Base-by-base conservation (phyloP, 2,797 vertebrate genomes). In the Onychomys arenicola region DNA sequence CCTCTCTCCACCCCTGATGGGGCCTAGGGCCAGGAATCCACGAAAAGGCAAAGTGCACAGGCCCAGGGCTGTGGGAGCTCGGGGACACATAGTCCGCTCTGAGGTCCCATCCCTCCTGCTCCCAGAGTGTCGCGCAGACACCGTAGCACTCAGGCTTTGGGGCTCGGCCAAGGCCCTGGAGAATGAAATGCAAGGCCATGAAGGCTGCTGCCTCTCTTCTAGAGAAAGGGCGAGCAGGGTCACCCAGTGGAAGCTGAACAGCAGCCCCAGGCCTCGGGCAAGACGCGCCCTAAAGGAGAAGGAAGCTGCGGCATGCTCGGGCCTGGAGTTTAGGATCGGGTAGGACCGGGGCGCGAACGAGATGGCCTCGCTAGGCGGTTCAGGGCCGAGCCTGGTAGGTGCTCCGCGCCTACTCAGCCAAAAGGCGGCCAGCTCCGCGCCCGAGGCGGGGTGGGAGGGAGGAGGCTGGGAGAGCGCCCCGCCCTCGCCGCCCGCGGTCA, bases 401-500 rank as follows among this genome's bases (percentile, higher is more conserved):
- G 90, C 82, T 86, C 93, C 2, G 65, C 40, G 85, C 67, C 94
- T 85, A 76, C 76, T 37, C 76, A 46, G 89, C 91, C 95, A 37
- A 92, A 91, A 96, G 93, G 96, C 93, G 32, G 95, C 92, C 91
- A 67, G 93, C 92, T 82, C 76, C 8, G 52, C 25, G 80, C 94
- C 19, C n/a, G 69, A 6, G 37, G 97, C 77, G n/a, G 88, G 82
- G 85, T 52, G 76, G 89, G 96, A 95, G 83, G 95, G 80, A 96
- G 93, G 71, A 96, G 83, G 94, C 84, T 63, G 46, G 86, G 91
- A 92, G 71, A 63, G 90, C 78, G 80, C 94, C 97, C 96, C 96
- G 96, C 97, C 97, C 97, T 97, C 95, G 87, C 95, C 93, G 97
- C 97, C 94, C 91, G 95, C 97, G 97, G 97, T 96, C 97, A 97